Evolutionary conservation across 1,140 invertebrate genomes (phyloP).

Genomic region (Trialeurodes vaporariorum): DNA sequence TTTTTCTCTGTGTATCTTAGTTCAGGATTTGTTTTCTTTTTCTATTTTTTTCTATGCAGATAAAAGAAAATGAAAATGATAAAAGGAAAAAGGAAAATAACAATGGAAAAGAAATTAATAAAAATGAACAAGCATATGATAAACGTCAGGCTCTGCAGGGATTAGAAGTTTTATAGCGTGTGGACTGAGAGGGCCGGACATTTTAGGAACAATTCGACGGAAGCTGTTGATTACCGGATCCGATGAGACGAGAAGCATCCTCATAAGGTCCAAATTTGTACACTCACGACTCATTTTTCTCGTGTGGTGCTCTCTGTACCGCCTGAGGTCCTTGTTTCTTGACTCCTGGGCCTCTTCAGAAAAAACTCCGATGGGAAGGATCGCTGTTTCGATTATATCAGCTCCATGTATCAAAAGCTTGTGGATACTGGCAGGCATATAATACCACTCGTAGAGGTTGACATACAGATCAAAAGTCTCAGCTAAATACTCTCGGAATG

Average conservation of each 20-base stretch:
- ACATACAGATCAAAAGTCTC: slow-evolving; percentile 24
- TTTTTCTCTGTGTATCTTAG: no score
- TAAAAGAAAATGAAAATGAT: no score
- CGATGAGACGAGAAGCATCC: slow-evolving; percentile 9
- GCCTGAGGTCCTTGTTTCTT: slow-evolving; percentile 23
- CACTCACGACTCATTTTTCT: slow-evolving; percentile 16
- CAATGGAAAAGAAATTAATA: no score
- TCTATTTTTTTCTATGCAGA: no score
- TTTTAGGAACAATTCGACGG: no score
- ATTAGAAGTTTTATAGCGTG: no score
- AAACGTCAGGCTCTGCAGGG: no score
- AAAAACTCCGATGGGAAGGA: slow-evolving; percentile 23
- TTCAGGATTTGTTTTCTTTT: no score
- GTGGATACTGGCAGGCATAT: slow-evolving; percentile 27
- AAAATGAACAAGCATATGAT: no score
- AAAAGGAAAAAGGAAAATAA: no score
- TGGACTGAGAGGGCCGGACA: no score
- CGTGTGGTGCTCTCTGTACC: slow-evolving; percentile 18
- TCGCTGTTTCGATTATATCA: slow-evolving; percentile 22
- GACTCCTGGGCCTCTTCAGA: slow-evolving; percentile 26
- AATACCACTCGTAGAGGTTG: slow-evolving; percentile 26
- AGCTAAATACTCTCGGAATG: slow-evolving; percentile 22
- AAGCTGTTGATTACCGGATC: slow-evolving; percentile 11
- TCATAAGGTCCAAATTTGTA: slow-evolving; percentile 10
- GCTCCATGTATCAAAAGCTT: slow-evolving; percentile 29